Base-by-base conservation (phyloP, 2,888 invertebrate species). In the Andrena dorsata region DNA sequence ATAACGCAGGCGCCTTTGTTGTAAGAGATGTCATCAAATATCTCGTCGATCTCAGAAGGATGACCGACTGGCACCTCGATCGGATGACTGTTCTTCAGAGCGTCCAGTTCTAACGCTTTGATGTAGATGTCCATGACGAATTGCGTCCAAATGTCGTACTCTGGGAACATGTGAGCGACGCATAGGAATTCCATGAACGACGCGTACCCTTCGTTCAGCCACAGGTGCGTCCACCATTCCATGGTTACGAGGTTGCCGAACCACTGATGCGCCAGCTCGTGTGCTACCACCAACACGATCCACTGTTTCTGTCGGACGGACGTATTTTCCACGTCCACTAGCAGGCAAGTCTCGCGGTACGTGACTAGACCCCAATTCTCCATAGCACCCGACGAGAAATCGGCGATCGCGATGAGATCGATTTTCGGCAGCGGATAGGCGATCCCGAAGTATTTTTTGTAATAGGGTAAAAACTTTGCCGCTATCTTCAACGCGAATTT, bases 201-300 rank as follows among this genome's bases (percentile, higher is more conserved):
- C 0, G 99, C 99, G 94, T 98, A 98, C 2, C 98, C 99, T 94
- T 99, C 99, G 94, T 99, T 99, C 49, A 99, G 94, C 99, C 99
- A 99, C 47, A 98, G 94, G 94, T 99, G 98, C 1, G 98, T 98
- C 98, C 98, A 99, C 98, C 98, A 98, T 94, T 98, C 98, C 98
- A 99, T 99, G 30, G 99, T 99, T 1, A 99, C 99, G 63, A 99
- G 95, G 94, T 99, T 99, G 7, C 99, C 99, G 94, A 99, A 99
- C 99, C 99, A 99, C 94, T 99, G 98, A 94, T 99, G 99, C 2
- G 98, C 98, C 68, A 99, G 94, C 94, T 99, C 99, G 94, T 99
- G 99, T 0, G 97, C 97, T 28, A 98, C 97, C 0, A 98, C 97
- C 26, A 98, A 94, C 0, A 98, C 98, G 89, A 98, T 97, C 94